Evolutionary conservation across 2,888 invertebrate species (phyloP).

Genomic region (Coelopa pilipes): DNA sequence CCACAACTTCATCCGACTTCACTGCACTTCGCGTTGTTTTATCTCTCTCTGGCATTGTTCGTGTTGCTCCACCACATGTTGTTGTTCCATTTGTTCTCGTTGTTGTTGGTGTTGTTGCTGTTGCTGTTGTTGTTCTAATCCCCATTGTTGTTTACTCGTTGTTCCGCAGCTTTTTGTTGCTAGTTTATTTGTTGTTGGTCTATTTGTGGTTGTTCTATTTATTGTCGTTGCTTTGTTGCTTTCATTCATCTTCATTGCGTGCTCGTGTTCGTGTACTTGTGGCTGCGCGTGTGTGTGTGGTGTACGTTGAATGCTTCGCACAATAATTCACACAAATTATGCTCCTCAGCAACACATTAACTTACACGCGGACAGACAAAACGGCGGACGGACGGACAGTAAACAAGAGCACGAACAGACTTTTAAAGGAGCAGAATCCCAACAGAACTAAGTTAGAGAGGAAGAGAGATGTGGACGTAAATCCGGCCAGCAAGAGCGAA

Average conservation of each 20-base stretch:
- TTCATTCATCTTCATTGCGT: not conserved
- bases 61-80: not conserved
- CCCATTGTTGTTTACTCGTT: no score
- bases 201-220: not conserved
- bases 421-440: no score
- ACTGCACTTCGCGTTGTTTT: slow-evolving; percentile 16
- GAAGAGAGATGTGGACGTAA: no score
- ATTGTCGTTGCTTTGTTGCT: not conserved
- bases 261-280: not conserved
- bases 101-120: no score
- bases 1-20: slow-evolving; percentile 16
- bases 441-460: no score
- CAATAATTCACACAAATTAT: slow-evolving; percentile 22
- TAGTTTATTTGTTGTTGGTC: not conserved
- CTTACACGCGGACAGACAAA: slow-evolving; percentile 8
- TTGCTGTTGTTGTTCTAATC: no score
- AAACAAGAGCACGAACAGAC: no score
- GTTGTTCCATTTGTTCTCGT: no score
- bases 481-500: no score
- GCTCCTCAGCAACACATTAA: slow-evolving; percentile 9
- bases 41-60: not conserved
- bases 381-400: not conserved
- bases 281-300: not conserved
- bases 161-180: no score
- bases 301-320: slow-evolving; percentile 1